Evolutionary conservation across 1,140 invertebrate genomes (phyloP).

Genomic region (Diachasma alloeum): DNA sequence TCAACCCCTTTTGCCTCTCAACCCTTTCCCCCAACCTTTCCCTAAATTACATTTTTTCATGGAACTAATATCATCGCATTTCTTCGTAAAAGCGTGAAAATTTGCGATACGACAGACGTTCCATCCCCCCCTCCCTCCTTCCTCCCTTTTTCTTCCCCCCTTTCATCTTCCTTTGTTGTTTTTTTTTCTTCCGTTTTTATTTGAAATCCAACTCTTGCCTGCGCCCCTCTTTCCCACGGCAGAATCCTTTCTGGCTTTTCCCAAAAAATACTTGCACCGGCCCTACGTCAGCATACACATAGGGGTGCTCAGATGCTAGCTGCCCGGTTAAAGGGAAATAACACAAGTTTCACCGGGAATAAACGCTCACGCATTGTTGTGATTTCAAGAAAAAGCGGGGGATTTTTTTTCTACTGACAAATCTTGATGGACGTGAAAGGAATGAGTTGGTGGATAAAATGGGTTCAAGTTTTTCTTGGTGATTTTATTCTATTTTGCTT

Average conservation of each 20-base stretch:
- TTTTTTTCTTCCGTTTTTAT: slow-evolving; percentile 39
- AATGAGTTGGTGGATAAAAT: slow-evolving; percentile 1
- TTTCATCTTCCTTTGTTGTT: slow-evolving; percentile 26
- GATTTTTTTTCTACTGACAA: slow-evolving; percentile 34
- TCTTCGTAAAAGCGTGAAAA: slow-evolving; percentile 48
- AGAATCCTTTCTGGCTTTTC: slow-evolving; percentile 53
- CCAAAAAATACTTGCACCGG: slow-evolving; percentile 43
- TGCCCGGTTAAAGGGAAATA: slow-evolving; percentile 46
- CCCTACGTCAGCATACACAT: neutral
- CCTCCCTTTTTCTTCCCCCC: slow-evolving; percentile 18
- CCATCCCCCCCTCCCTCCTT: slow-evolving; percentile 4
- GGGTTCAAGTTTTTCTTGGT: slow-evolving; percentile 6
- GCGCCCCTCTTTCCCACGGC: slow-evolving; percentile 54
- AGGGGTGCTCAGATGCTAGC: slow-evolving; percentile 24
- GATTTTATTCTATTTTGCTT: neutral
- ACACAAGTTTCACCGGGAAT: slow-evolving; percentile 37
- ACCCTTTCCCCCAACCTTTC: slow-evolving; percentile 30
- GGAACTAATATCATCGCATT: slow-evolving; percentile 35
- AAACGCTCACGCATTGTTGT: slow-evolving; percentile 10
- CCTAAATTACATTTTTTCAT: slow-evolving; percentile 30
- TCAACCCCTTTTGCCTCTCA: neutral
- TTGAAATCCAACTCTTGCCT: slow-evolving; percentile 55
- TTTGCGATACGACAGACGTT: slow-evolving; percentile 34
- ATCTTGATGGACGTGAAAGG: slow-evolving; percentile 52
- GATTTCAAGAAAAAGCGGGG: neutral